Evolutionary conservation across 2,888 invertebrate species (phyloP).

Genomic region (Bruchidius siliquastri): DNA sequence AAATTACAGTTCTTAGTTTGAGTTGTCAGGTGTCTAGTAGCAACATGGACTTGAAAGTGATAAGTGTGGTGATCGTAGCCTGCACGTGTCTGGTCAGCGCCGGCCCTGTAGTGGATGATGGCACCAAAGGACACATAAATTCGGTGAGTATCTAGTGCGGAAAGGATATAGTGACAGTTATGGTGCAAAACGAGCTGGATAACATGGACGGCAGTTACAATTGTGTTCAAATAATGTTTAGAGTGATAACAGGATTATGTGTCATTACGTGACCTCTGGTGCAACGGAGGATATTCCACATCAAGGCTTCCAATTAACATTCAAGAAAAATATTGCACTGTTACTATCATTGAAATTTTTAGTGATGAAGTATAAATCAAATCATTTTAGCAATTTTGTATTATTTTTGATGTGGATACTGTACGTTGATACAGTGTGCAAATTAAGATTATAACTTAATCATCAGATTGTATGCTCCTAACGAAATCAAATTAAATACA

Average conservation of each 20-base stretch:
- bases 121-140: constrained; percentile 41
- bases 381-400: too few relatives aligned
- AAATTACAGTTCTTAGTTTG: not conserved
- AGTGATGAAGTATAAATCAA: too few relatives aligned
- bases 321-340: too few relatives aligned
- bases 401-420: too few relatives aligned
- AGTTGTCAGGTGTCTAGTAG: not conserved
- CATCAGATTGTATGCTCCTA: too few relatives aligned
- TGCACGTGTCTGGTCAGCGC: constrained; percentile 19
- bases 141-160: constrained; percentile 36
- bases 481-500: too few relatives aligned
- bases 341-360: too few relatives aligned
- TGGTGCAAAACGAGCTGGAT: not conserved
- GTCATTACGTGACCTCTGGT: not conserved
- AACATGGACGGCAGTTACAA: too few relatives aligned
- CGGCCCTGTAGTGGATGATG: constrained; percentile 42
- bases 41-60: not conserved
- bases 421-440: too few relatives aligned
- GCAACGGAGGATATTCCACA: not conserved
- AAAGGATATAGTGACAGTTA: not conserved
- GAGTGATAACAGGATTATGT: not conserved
- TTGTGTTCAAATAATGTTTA: not conserved
- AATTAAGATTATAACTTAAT: too few relatives aligned
- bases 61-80: not conserved
- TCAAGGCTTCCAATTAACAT: not conserved